Evolutionary conservation across 2,113 vertebrate species (phyloP), one percentile per base, ranked within the genome.

Genomic region (Rhegmatorhina hoffmannsi): DNA sequence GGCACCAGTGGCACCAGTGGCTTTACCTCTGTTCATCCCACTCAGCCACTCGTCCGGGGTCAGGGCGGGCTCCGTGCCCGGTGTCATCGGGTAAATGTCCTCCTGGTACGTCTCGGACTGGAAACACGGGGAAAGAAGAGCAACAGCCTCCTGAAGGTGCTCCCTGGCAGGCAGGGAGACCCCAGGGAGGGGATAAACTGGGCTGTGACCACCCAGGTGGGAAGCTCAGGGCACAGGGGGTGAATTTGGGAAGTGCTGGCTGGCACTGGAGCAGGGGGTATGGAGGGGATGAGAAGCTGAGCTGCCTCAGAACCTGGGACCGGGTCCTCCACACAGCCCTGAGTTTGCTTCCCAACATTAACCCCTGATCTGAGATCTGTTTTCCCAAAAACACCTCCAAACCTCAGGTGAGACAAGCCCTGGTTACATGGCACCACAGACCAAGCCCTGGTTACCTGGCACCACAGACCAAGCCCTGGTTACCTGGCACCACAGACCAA

Each of bases 61-160:
- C 83, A 99, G 98, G 7, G 99, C 99, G 0, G 99, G 99, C 95
- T 99, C 99, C 2, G 97, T 99, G 38, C 99, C 99, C 2, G 99
- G 98, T 0, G 99, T 99, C 99, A 99, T 99, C 13, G 99, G 99
- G 89, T 99, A 99, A 93, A 99, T 99, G 93, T 99, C 99, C 94
- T 99, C 99, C 92, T 99, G 99, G 98, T 99, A 99, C 0, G 99
- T 99, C 96, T 99, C 99, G 2, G 99, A 99, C 99, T 99, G 85
- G 38, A 96, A 29, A 77, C 8, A n/a, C 0, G 2, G 72, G 74
- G 63, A 28, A 29, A 84, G 83, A 63, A 60, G 59, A 87, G 36
- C 17, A 5, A 4, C 7, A 7, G 7, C 16, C 78, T 55, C 40
- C 4, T 8, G 62, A 53, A 40, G 25, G 6, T 0, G 0, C 36